Evolutionary conservation across 2,113 vertebrate species (phyloP).

Genomic region (Mus spicilegus): DNA sequence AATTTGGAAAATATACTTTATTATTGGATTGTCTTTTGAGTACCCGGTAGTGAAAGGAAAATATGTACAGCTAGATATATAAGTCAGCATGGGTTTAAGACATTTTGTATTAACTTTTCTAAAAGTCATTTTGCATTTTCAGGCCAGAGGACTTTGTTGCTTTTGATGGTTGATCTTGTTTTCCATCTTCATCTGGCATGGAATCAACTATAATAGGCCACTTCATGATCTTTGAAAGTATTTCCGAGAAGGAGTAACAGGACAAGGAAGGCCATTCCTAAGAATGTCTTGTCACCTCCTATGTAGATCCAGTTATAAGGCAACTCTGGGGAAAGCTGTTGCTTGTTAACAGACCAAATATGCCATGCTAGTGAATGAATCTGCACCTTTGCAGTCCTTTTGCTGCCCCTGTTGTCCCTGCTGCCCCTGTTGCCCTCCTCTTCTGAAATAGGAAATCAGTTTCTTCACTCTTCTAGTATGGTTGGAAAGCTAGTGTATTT

Average conservation of each 20-base stretch:
- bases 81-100: neutral
- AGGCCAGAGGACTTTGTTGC: neutral
- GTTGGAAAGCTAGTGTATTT: neutral
- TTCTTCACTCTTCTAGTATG: neutral
- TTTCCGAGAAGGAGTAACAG: neutral
- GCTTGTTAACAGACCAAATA: neutral
- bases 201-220: neutral
- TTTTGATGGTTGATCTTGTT: neutral
- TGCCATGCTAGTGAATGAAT: neutral
- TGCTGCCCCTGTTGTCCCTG: neutral
- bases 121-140: neutral
- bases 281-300: neutral
- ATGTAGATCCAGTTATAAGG: neutral
- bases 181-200: neutral
- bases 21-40: slow-evolving; percentile 16
- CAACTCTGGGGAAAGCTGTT: neutral
- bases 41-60: neutral
- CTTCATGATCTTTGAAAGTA: neutral
- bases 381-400: neutral
- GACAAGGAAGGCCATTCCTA: neutral
- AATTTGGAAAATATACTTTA: neutral
- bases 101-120: neutral
- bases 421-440: neutral
- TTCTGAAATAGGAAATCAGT: neutral
- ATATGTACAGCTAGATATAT: neutral